Base-by-base conservation (phyloP, 2,113 vertebrate genomes). In the Pollimyrus isidori region DNA sequence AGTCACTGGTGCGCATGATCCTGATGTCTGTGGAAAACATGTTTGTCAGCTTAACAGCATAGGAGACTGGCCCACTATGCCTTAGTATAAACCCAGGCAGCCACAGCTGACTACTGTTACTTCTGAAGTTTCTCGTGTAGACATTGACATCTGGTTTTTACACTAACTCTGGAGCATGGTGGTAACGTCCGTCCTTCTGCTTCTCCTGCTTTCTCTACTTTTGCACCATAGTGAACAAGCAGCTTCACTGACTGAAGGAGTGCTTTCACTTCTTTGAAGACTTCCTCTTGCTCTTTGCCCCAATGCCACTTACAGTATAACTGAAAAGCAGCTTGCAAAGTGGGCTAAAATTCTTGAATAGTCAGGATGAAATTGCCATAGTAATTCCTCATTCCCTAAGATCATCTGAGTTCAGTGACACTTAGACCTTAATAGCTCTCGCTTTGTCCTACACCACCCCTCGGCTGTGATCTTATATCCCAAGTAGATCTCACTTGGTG, bases 341-440 rank as follows among this genome's bases (percentile, higher is more conserved):
- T 23, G 49, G 58, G 4, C 48, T 50, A 82, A 48, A 4, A 89
- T 56, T 13, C 19, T 89, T 30, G 88, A 56, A 56, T 0, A 58
- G 56, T 58, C 56, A 86, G 3, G 89, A 1, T 86, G 21, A 45
- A 90, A 91, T 39, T 89, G 88, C 65, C 82, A 50, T 90, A 89
- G 39, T 91, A 90, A 48, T 90, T 90, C 4, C 89, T 53, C 87
- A 91, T 73, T 15, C 91, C 88, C 30, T 89, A n/a, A 45, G 82
- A 91, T n/a, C 83, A 87, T 23, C 19, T 87, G 15, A 73, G 89
- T 49, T 88, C 58, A 10, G 26, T 17, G 10, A 88, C 11, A 26
- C 56, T 88, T 1, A 49, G 82, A 19, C 90, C 15, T 87, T 83
- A 35, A 90, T 89, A 6, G 82, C 87, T 19, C 50, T 89, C 3